A percentile compares a stretch with the other conserved stretches of the same genome.
These are phyloP conservation scores for Zaprionus africanus DNA, from an alignment of 1,140 invertebrate species.

Conservation along the genomic window DNA sequence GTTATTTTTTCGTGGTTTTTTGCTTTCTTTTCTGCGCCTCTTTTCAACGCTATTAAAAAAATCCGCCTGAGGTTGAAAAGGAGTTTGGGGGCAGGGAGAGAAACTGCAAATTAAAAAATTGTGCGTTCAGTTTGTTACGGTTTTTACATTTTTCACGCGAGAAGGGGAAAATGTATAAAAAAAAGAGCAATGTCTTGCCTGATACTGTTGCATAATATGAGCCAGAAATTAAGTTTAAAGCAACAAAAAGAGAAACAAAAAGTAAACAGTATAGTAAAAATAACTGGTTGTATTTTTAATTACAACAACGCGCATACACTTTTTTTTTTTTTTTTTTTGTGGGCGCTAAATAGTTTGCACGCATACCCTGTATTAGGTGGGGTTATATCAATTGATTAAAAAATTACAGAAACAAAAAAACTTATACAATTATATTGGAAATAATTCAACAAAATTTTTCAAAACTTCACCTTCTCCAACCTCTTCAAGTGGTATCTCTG, in stretches of 20 bases:
- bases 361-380: not conserved
- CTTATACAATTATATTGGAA: not conserved
- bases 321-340: constrained; percentile 23
- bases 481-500: not conserved
- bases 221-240: constrained; percentile 28
- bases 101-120: constrained; percentile 26
- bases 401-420: not conserved
- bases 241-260: not conserved
- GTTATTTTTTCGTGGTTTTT: constrained; percentile 11
- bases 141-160: constrained; percentile 49
- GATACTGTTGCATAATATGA: constrained; percentile 62
- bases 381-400: not conserved
- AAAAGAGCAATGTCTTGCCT: constrained; percentile 20
- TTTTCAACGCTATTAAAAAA: constrained; percentile 43
- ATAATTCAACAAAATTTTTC: not conserved
- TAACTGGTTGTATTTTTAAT: constrained; percentile 69
- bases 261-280: constrained; percentile 11
- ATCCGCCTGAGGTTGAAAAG: constrained; percentile 9
- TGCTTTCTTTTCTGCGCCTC: constrained; percentile 13
- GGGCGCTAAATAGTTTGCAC: constrained; percentile 47
- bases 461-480: not conserved
- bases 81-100: not conserved
- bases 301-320: constrained; percentile 43
- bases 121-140: constrained; percentile 45
- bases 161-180: constrained; percentile 12